Evolutionary conservation across 1,140 invertebrate genomes (phyloP).

Genomic region (Drosophila cardini): DNA sequence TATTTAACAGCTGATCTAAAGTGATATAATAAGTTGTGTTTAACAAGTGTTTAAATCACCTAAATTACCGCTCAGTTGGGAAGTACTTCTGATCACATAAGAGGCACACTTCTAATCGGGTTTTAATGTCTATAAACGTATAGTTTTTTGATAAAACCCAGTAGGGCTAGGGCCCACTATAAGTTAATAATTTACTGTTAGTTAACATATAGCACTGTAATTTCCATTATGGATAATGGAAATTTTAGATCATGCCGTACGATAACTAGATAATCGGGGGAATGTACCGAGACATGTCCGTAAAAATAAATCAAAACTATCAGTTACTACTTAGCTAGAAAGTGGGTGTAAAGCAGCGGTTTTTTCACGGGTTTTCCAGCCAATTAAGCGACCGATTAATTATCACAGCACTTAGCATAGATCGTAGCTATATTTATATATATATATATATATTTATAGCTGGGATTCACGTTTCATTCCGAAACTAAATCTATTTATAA

Average conservation of each 20-base stretch:
- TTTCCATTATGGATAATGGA: slow-evolving; percentile 23
- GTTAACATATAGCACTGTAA: slow-evolving; percentile 16
- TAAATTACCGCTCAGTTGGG: background rate
- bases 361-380: slow-evolving; percentile 56
- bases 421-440: too few relatives aligned
- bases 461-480: slow-evolving; percentile 36
- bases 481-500: slow-evolving; percentile 19
- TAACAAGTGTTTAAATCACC: background rate
- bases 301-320: slow-evolving; percentile 10
- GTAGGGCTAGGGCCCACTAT: slow-evolving; percentile 2
- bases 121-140: background rate
- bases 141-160: slow-evolving; percentile 8
- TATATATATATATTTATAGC: too few relatives aligned
- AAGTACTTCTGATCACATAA: slow-evolving; percentile 22
- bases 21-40: background rate
- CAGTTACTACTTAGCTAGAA: slow-evolving; percentile 1
- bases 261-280: slow-evolving; percentile 33
- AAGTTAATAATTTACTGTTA: slow-evolving; percentile 12
- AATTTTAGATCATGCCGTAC: slow-evolving; percentile 33
- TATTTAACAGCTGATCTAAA: background rate
- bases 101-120: slow-evolving; percentile 9
- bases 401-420: slow-evolving; percentile 56
- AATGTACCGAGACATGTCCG: slow-evolving; percentile 20
- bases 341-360: slow-evolving; percentile 37
- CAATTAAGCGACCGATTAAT: slow-evolving; percentile 70